These are phyloP conservation scores for Amphiprion ocellaris DNA, from an alignment of 2,113 vertebrate genomes.

Conservation along the genomic window DNA sequence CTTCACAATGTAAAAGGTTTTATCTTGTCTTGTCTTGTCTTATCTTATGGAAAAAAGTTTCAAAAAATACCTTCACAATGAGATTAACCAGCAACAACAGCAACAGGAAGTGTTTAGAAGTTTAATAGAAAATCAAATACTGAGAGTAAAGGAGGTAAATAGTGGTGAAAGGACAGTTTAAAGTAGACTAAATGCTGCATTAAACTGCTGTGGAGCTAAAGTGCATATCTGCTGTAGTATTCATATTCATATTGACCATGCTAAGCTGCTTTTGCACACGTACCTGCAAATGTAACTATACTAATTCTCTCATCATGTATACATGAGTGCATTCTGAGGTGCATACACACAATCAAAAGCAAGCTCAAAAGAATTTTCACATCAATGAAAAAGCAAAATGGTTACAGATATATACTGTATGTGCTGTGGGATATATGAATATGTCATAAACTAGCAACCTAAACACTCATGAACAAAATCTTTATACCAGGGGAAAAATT, in stretches of 20 bases:
- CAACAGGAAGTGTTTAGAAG: not conserved
- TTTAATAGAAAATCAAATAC: too few relatives aligned
- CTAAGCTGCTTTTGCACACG: slow-evolving; percentile 39
- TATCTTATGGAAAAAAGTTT: too few relatives aligned
- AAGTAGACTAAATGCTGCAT: too few relatives aligned
- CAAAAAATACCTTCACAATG: not conserved
- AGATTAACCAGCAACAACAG: not conserved
- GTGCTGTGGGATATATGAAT: too few relatives aligned
- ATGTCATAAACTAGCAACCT: too few relatives aligned
- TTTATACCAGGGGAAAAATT: too few relatives aligned
- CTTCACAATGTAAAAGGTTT: too few relatives aligned
- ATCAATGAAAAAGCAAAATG: not conserved
- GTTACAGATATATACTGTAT: too few relatives aligned
- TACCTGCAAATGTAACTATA: slow-evolving; percentile 2
- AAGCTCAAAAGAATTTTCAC: not conserved
- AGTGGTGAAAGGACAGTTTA: too few relatives aligned
- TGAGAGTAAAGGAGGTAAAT: too few relatives aligned
- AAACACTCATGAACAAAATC: too few relatives aligned
- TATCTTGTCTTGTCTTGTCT: too few relatives aligned
- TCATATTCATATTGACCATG: slow-evolving; percentile 29
- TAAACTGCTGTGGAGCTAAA: slow-evolving; percentile 19
- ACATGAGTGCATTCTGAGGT: not conserved
- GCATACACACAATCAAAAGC: not conserved
- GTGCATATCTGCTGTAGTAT: slow-evolving; percentile 25
- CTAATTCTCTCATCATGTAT: slow-evolving; percentile 17